Evolutionary conservation across 1,140 invertebrate genomes (phyloP).

Genomic region (Panonychus citri): DNA sequence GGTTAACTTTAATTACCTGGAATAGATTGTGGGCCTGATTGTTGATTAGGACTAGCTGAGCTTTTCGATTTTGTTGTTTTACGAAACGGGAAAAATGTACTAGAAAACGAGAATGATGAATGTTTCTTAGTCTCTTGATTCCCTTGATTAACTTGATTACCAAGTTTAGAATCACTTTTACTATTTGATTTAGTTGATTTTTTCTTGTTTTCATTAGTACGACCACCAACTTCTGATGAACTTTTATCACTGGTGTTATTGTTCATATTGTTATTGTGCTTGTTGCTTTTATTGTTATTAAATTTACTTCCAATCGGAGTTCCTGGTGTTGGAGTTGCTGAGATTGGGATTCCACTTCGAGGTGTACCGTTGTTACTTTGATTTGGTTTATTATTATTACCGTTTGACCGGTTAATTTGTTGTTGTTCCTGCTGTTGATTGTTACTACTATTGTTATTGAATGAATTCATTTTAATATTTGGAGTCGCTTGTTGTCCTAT

Average conservation of each 20-base stretch:
- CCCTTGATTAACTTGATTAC: not conserved
- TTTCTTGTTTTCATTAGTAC: not conserved
- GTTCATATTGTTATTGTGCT: not conserved
- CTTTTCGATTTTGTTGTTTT: not conserved
- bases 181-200: not conserved
- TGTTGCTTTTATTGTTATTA: no score
- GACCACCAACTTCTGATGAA: not conserved
- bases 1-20: not conserved
- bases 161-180: not conserved
- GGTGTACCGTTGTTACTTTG: no score
- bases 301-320: no score
- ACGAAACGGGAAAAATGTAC: not conserved
- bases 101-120: not conserved
- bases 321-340: no score
- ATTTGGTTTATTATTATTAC: no score
- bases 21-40: not conserved
- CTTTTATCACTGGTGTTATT: not conserved
- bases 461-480: no score
- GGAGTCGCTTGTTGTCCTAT: not conserved
- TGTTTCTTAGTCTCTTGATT: not conserved
- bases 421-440: no score
- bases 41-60: not conserved
- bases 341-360: no score
- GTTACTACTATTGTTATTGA: no score
- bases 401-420: no score